Conservation (phyloP, 1,140 invertebrate genomes). For the Centruroides sculpturatus region DNA sequence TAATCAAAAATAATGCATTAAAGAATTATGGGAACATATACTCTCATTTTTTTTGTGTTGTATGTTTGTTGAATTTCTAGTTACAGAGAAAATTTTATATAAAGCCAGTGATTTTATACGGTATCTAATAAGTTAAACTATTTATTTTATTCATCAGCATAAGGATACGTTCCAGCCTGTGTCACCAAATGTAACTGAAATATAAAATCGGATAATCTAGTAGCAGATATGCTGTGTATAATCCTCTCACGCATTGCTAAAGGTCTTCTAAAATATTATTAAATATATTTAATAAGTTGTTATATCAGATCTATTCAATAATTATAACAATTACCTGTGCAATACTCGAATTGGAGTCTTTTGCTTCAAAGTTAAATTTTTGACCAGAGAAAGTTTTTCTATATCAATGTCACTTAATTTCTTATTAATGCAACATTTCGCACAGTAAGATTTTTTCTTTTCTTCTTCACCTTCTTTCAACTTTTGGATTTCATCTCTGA, state of each 20-base stretch:
- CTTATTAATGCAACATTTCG: slow-evolving; percentile 47
- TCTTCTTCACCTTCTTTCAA: slow-evolving; percentile 74
- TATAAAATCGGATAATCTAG: slow-evolving; percentile 27
- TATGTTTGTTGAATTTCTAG: too few relatives aligned
- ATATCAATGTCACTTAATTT: slow-evolving; percentile 30
- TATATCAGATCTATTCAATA: neutral
- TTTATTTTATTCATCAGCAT: too few relatives aligned
- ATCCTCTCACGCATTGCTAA: slow-evolving; percentile 44
- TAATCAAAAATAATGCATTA: too few relatives aligned
- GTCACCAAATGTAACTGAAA: slow-evolving; percentile 58
- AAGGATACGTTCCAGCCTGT: slow-evolving; percentile 67
- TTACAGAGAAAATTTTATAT: too few relatives aligned
- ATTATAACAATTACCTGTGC: slow-evolving; percentile 34
- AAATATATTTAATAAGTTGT: neutral
- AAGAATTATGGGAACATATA: too few relatives aligned
- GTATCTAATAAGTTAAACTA: too few relatives aligned
- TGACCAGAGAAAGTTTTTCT: slow-evolving; percentile 31
- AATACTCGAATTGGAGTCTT: slow-evolving; percentile 50
- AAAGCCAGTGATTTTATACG: too few relatives aligned
- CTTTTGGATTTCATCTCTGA: slow-evolving; percentile 32
- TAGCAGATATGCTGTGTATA: slow-evolving; percentile 45
- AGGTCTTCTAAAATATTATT: slow-evolving; percentile 38
- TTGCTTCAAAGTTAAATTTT: slow-evolving; percentile 20
- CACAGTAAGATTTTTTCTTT: slow-evolving; percentile 70
- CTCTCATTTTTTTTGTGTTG: too few relatives aligned